These are phyloP conservation scores for Cerceris rybyensis DNA, from an alignment of 2,888 invertebrate genomes.

Conservation along the genomic window DNA sequence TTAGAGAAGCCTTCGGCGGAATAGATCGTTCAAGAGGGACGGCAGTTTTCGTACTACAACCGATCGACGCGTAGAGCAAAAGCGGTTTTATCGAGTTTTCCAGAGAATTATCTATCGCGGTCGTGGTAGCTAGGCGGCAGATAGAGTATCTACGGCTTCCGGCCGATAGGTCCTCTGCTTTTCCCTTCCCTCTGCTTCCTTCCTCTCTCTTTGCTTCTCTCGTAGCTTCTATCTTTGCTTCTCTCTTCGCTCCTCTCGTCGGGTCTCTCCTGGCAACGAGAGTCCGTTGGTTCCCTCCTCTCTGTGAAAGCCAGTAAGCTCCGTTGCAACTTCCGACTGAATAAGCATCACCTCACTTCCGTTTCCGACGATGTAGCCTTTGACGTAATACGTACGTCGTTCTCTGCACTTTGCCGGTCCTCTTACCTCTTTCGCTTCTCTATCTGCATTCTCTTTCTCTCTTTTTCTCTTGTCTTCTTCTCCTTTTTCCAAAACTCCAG, in stretches of 20 bases:
- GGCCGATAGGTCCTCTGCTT: conserved; percentile 72
- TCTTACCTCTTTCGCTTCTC: conserved; percentile 8
- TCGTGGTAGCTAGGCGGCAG: conserved; percentile 62
- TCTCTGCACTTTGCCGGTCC: conserved; percentile 15
- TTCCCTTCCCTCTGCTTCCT: conserved; percentile 26
- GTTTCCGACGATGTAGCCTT: conserved; percentile 76
- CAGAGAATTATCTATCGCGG: conserved; percentile 67
- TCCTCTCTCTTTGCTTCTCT: conserved; percentile 48
- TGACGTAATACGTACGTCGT: conserved; percentile 72
- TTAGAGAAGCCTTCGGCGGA: conserved; percentile 40
- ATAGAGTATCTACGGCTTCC: conserved; percentile 78
- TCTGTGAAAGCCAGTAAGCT: conserved; percentile 71
- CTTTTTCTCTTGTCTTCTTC: conserved; percentile 24
- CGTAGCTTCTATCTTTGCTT: conserved; percentile 4
- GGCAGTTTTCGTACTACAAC: conserved; percentile 21
- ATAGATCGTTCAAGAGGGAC: conserved; percentile 23
- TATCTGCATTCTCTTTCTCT: conserved; percentile 18
- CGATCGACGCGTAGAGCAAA: conserved; percentile 34
- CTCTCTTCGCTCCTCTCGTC: conserved; percentile 25
- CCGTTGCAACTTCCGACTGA: conserved; percentile 77
- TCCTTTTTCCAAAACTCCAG: conserved; percentile 37
- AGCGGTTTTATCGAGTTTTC: conserved; percentile 63
- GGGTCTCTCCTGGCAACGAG: conserved; percentile 18
- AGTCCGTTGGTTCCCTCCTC: conserved; percentile 15
- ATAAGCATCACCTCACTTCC: conserved; percentile 77